A percentile compares a stretch with the other conserved stretches of the same genome.
Conservation (phyloP, 92 coral and sea anemone genomes). For the Palythoa grandis region DNA sequence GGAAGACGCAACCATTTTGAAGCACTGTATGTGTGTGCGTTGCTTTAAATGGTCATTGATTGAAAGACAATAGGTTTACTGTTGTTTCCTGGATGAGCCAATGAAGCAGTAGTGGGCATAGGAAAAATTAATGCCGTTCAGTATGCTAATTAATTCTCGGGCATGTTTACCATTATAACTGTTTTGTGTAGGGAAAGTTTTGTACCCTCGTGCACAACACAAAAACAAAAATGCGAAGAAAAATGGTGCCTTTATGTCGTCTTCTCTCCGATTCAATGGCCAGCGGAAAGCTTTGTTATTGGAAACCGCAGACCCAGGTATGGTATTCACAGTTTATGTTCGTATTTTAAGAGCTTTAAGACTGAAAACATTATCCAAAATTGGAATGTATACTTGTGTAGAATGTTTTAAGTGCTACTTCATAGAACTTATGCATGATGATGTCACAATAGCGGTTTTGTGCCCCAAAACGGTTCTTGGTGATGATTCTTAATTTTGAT, state of each 20-base stretch:
- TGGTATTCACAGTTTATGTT: not conserved
- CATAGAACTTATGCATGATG: no score
- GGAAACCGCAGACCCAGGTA: slow-evolving; percentile 91
- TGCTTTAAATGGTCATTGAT: no score
- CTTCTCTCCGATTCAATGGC: slow-evolving; percentile 75
- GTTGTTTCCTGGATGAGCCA: no score
- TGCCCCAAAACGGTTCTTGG: no score
- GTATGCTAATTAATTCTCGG: not conserved
- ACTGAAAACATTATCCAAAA: not conserved
- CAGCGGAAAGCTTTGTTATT: slow-evolving; percentile 55
- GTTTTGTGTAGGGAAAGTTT: slow-evolving; percentile 78
- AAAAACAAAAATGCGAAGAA: slow-evolving; percentile 75
- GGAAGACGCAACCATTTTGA: no score
- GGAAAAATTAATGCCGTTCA: not conserved
- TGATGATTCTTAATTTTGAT: no score
- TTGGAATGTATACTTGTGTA: no score
- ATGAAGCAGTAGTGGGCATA: no score
- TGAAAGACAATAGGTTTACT: no score
- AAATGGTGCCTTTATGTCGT: slow-evolving; percentile 85
- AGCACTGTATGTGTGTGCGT: no score
- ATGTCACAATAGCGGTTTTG: no score
- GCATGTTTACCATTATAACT: not conserved
- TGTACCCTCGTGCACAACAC: slow-evolving; percentile 80
- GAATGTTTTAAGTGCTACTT: no score
- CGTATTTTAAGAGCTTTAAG: not conserved